Base-by-base conservation (phyloP, 1,140 invertebrate species). In the Aplysia californica region DNA sequence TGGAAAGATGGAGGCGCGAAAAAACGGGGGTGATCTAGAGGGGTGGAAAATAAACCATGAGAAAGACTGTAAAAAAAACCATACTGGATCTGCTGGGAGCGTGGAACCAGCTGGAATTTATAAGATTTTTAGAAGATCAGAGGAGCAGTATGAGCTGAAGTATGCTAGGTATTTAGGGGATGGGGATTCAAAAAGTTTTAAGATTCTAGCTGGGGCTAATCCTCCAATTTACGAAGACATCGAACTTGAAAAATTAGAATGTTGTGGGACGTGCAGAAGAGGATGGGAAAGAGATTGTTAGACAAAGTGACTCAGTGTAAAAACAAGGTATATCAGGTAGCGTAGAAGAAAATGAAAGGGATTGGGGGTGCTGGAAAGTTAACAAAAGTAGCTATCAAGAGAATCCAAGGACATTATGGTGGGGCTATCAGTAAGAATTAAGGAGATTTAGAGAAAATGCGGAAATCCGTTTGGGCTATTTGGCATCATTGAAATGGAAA, bases 321-420 rank as follows among this genome's bases (percentile, higher is more conserved):
- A 39, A 35, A 26, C 3, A 59, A 59, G 23, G 33, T 29, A 18
- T 72, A 23, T 72, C 4, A 58, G 26, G 26, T 31, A 33, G 55
- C 20, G 3, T 29, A 39, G 3, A 59, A 59, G 33, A 58, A 39
- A 10, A 18, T n/a, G 15, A 72, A 72, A 72, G 70, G 70, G 5
- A 72, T 72, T 29, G 70, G 70, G 18, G 70, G 70, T 3, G 26
- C 5, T 59, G 35, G 39, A 26, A 55, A 33, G 59, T 33, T 72
- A 3, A 72, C 70, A 20, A 4, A 72, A 50, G 44, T 18, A 58
- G 50, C 31, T 18, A 72, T 72, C 4, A 10, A 59, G 39, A 56
- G 70, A 58, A 78, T 74, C 23, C 76, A 78, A 44, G 70, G 70
- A 23, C 76, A 78, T 74, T 74, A 66, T 78, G 76, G 70, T 20